Evolutionary conservation across 2,113 vertebrate genomes (phyloP), one percentile per base, ranked within the genome.

Genomic region (Cyprinodon brontotheroides): DNA sequence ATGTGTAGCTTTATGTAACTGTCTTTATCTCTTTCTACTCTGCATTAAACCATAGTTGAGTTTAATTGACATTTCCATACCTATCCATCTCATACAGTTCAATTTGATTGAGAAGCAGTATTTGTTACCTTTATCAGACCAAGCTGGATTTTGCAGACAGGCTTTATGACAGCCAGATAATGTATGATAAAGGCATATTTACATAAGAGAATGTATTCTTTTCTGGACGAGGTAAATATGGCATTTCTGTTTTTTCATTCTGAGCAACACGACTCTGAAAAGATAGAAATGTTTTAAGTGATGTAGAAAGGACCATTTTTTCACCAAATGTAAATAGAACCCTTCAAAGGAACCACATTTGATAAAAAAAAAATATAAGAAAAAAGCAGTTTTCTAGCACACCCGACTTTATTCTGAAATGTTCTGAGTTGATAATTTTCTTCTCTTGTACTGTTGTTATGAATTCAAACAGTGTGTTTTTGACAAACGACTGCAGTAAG

Each of bases 1-100:
- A 77, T 76, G 85, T 93, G 90, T 91, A 87, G 81, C 87, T 90
- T 86, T 91, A 81, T 92, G 81, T 94, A 81, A 80, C 68, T 91
- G 92, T 94, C 89, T 80, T 79, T 92, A 89, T 93, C 89, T 91
- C 89, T 89, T 92, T 92, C 85, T 90, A 88, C 87, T 82, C 87
- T 91, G 90, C 92, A 91, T 94, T 92, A 93, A 94, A 94, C 89
- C 86, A 83, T 82, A 84, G 85, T 89, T 79, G 89, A 91, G 83
- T 87, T 87, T 82, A 78, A 84, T 83, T 83, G 87, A 88, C 86
- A 89, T 88, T 91, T 92, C 89, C 89, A 88, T 89, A 92, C 88
- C 86, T 87, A 83, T 92, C 83, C 90, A 93, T 94, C 89, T 92
- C 89, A 92, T 84, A 73, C 60, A 48, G 81, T 71, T 29, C 74